A percentile compares a stretch with the other conserved stretches of the same genome.
Evolutionary conservation across 2,888 invertebrate genomes (phyloP).

Genomic region (Drosophila leonis): DNA sequence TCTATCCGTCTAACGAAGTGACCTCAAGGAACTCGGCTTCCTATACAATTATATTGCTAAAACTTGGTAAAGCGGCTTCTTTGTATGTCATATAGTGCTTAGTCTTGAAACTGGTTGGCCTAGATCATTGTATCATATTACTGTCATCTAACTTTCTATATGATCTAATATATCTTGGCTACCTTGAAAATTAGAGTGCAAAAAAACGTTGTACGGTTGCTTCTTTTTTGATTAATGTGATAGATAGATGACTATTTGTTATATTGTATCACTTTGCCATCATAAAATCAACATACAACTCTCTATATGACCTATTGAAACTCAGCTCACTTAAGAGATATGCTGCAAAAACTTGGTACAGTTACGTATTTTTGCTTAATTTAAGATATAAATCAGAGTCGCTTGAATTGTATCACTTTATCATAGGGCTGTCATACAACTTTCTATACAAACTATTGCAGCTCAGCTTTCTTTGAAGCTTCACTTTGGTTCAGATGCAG

Average conservation of each 20-base stretch:
- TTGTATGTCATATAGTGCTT: background rate
- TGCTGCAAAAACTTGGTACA: background rate
- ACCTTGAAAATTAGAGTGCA: constrained; percentile 1
- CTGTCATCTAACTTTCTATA: background rate
- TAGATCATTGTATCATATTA: background rate
- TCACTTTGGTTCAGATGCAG: background rate
- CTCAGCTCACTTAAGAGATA: background rate
- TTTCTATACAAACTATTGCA: background rate
- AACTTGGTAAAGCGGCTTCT: background rate
- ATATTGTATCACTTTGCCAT: background rate
- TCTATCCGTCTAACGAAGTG: background rate
- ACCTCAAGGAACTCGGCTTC: constrained; percentile 1
- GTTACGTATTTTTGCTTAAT: background rate
- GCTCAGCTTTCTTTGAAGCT: background rate
- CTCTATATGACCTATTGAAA: background rate
- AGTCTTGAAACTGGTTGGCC: background rate
- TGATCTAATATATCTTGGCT: background rate
- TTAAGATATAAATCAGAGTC: background rate
- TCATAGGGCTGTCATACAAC: background rate
- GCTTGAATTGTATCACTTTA: background rate
- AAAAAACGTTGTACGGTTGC: background rate
- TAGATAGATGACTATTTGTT: background rate
- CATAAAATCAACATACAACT: background rate
- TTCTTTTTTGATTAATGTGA: constrained; percentile 1
- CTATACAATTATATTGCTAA: background rate